Conservation (phyloP, 2,113 vertebrate genomes). For the Malurus alboscapulatus region DNA sequence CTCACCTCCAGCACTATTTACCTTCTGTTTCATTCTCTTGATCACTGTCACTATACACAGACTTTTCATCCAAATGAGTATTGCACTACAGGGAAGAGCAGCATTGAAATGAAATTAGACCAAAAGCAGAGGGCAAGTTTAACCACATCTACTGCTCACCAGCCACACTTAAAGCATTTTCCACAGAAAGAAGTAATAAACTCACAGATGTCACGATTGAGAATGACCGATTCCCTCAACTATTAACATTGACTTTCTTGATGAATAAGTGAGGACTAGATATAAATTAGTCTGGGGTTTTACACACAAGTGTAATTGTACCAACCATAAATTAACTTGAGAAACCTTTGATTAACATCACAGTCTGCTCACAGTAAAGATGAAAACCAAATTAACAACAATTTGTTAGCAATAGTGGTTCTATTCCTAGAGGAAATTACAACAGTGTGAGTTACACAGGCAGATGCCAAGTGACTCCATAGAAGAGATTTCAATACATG, state of each 20-base stretch:
- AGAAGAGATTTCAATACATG: neutral
- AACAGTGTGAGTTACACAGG: neutral
- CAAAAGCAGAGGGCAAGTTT: slow-evolving; percentile 39
- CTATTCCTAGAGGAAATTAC: slow-evolving; percentile 40
- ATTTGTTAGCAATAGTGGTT: slow-evolving; percentile 4
- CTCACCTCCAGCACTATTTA: neutral
- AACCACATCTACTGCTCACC: neutral
- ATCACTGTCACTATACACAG: slow-evolving; percentile 4
- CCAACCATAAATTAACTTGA: slow-evolving; percentile 30
- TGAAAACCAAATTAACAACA: slow-evolving; percentile 41
- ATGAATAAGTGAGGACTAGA: neutral
- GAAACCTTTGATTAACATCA: slow-evolving; percentile 43
- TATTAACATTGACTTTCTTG: slow-evolving; percentile 10
- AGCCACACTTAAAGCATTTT: neutral
- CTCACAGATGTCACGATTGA: neutral
- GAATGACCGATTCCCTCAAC: neutral
- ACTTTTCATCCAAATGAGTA: neutral
- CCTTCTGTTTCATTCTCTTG: neutral
- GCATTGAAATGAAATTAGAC: neutral
- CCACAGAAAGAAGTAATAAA: slow-evolving; percentile 13
- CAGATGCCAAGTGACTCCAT: neutral
- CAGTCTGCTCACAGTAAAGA: neutral
- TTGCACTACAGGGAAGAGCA: neutral
- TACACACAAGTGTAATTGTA: neutral
- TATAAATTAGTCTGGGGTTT: slow-evolving; percentile 30